Percentiles rank a stretch among this genome's conserved stretches.
These are phyloP conservation scores for Poecile atricapillus DNA, from an alignment of 2,113 vertebrate species.

Conservation along the genomic window DNA sequence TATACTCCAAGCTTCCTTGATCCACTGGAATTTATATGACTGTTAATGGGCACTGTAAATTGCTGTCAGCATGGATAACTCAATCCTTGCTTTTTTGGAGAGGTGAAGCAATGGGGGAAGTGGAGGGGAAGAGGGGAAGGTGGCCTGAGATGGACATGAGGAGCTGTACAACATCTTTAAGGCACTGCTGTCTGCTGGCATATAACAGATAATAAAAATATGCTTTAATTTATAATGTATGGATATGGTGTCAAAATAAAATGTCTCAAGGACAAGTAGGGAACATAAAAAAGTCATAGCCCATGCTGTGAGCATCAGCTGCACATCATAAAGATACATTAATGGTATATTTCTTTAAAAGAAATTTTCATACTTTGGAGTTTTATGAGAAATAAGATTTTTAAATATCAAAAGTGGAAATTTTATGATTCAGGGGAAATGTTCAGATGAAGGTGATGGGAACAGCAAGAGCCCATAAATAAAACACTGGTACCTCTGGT, in stretches of 20 bases:
- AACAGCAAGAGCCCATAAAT: not conserved
- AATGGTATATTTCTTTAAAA: constrained; percentile 50
- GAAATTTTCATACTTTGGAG: constrained; percentile 54
- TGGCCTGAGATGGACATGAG: not conserved
- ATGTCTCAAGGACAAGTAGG: constrained; percentile 37
- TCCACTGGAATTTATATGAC: constrained; percentile 66
- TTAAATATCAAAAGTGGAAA: constrained; percentile 58
- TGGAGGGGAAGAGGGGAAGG: not conserved
- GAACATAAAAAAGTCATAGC: constrained; percentile 47
- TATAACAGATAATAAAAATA: constrained; percentile 65
- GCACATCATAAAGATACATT: constrained; percentile 75
- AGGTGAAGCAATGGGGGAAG: not conserved
- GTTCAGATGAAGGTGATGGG: not conserved
- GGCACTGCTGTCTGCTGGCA: constrained; percentile 36
- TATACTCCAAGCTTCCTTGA: constrained; percentile 54
- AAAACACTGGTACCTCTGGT: not conserved
- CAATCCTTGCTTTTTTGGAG: not conserved
- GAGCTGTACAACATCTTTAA: not conserved
- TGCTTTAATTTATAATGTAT: constrained; percentile 6
- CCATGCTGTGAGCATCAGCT: constrained; percentile 57
- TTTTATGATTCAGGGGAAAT: constrained; percentile 30
- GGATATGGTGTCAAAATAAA: constrained; percentile 36
- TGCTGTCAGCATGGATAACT: constrained; percentile 36
- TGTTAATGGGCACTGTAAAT: constrained; percentile 59
- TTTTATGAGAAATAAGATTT: constrained; percentile 69